Conservation (phyloP, 2,113 vertebrate species). For the Upupa epops region DNA sequence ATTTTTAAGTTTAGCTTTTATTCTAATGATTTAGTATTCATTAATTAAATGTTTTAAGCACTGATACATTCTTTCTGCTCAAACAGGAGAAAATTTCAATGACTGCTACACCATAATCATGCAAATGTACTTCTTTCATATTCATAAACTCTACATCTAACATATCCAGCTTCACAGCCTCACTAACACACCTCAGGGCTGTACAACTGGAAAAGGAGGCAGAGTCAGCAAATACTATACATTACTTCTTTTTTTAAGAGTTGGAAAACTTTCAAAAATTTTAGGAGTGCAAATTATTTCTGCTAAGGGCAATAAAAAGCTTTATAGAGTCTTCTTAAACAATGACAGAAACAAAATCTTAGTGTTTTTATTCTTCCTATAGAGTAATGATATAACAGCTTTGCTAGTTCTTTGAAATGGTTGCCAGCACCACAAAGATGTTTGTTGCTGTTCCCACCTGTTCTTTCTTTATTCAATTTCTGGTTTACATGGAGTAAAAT, state of each 20-base stretch:
- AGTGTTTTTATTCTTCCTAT: not conserved
- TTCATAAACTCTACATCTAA: conserved; percentile 55
- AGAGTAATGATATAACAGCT: not conserved
- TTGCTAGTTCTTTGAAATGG: conserved; percentile 1
- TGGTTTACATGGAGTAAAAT: not conserved
- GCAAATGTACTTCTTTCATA: conserved; percentile 58
- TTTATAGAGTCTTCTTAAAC: not conserved
- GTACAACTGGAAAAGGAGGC: conserved; percentile 25
- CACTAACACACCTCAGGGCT: conserved; percentile 38
- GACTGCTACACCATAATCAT: conserved; percentile 34
- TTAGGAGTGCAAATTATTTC: conserved; percentile 53
- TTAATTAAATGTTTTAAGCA: conserved; percentile 48
- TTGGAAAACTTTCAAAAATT: conserved; percentile 43
- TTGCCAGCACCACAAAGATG: not conserved
- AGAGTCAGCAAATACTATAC: conserved; percentile 50
- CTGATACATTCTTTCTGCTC: conserved; percentile 34
- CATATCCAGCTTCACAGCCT: conserved; percentile 27
- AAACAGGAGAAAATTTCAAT: conserved; percentile 56
- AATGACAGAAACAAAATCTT: conserved; percentile 2
- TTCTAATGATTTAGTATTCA: conserved; percentile 27
- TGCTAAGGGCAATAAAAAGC: conserved; percentile 45
- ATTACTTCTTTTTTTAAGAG: not conserved
- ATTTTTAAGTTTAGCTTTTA: not conserved
- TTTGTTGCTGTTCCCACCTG: not conserved
- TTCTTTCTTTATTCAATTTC: not conserved